A percentile compares a stretch with the other conserved stretches of the same genome.
Evolutionary conservation across 2,888 invertebrate genomes (phyloP).

Genomic region (Cactoblastis cactorum): DNA sequence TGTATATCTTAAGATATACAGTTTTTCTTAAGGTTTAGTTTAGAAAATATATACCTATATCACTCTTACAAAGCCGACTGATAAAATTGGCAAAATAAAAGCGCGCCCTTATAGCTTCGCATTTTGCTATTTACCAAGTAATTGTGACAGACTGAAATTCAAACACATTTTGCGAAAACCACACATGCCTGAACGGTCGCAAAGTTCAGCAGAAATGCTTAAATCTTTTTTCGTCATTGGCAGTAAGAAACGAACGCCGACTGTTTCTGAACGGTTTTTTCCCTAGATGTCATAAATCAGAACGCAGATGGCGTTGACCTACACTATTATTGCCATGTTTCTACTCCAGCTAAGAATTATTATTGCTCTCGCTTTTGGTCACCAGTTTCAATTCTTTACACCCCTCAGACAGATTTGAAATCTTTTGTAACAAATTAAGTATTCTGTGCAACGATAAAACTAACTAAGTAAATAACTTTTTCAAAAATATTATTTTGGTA

Average conservation of each 20-base stretch:
- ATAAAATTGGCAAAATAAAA: no score
- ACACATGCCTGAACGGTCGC: conserved; percentile 17
- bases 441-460: no score
- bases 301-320: conserved; percentile 71
- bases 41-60: no score
- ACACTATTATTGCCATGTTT: conserved; percentile 68
- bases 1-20: no score
- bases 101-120: neutral
- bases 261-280: conserved; percentile 53
- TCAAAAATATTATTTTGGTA: no score
- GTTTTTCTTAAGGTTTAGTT: no score
- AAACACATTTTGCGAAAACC: neutral
- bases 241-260: conserved; percentile 48
- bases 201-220: conserved; percentile 41
- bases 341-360: conserved; percentile 56
- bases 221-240: conserved; percentile 59
- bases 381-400: conserved; percentile 40
- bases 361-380: conserved; percentile 48
- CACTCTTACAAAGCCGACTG: no score
- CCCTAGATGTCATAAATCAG: conserved; percentile 68
- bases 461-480: no score
- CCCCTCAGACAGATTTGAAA: neutral
- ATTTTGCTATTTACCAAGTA: neutral
- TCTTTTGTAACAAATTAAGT: neutral
- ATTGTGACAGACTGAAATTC: neutral